These are phyloP conservation scores for Laticauda colubrina DNA, from an alignment of 2,113 vertebrate species.

Conservation along the genomic window DNA sequence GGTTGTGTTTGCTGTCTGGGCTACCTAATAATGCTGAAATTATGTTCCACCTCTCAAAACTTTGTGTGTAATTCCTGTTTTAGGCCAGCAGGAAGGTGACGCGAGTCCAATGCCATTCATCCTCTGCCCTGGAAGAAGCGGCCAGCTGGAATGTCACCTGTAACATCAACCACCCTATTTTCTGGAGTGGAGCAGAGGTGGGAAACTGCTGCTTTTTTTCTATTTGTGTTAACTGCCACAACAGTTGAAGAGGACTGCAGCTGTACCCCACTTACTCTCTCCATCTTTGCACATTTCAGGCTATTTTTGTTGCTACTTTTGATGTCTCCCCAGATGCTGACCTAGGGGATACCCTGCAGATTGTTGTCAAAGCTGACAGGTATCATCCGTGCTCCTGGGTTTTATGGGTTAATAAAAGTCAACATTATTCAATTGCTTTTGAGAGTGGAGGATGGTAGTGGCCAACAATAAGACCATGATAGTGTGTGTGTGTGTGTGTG, in stretches of 20 bases:
- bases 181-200: conserved; percentile 66
- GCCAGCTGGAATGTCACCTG: conserved; percentile 61
- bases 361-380: conserved; percentile 54
- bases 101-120: conserved; percentile 56
- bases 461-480: neutral
- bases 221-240: neutral
- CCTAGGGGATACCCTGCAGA: conserved; percentile 41
- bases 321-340: conserved; percentile 47
- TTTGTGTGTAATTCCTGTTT: neutral
- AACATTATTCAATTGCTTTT: neutral
- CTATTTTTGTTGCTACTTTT: conserved; percentile 54
- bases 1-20: neutral
- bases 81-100: neutral
- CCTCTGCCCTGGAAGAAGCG: conserved; percentile 53
- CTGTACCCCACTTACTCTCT: neutral
- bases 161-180: conserved; percentile 74
- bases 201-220: neutral
- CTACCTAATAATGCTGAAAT: neutral
- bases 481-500: too few species aligned
- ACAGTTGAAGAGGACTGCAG: neutral
- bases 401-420: neutral
- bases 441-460: neutral
- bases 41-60: neutral
- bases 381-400: conserved; percentile 4
- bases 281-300: conserved; percentile 35